Conservation (phyloP, 2,113 vertebrate genomes). For the Perca schrenkii region DNA sequence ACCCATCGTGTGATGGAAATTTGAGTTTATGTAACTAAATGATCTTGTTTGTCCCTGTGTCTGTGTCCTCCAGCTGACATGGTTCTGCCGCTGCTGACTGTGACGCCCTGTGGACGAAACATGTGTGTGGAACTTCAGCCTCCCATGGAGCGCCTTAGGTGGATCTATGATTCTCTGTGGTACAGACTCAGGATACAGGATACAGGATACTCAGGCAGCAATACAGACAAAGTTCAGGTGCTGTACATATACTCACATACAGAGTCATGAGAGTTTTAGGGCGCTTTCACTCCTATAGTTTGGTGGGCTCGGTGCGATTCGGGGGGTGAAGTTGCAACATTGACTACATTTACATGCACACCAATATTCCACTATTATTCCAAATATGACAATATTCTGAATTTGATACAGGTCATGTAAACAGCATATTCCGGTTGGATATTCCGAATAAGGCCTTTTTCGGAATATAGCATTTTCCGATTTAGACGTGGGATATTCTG, state of each 20-base stretch:
- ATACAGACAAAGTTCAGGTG: not conserved
- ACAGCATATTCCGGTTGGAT: no score
- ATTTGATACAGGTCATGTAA: no score
- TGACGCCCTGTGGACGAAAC: slow-evolving; percentile 2
- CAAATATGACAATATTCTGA: no score
- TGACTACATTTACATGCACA: no score
- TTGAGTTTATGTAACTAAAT: not conserved
- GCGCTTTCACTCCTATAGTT: no score
- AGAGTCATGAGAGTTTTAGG: not conserved
- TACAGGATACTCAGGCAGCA: no score
- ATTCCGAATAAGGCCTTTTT: no score
- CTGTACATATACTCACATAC: not conserved
- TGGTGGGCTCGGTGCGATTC: no score
- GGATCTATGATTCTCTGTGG: not conserved
- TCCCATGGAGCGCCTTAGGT: not conserved
- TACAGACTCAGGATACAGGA: slow-evolving; percentile 49
- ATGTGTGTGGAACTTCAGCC: slow-evolving; percentile 62
- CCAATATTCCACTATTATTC: no score
- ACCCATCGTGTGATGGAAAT: not conserved
- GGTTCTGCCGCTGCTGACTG: slow-evolving; percentile 51
- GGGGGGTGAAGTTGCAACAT: no score
- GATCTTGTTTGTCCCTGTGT: not conserved
- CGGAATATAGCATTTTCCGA: no score
- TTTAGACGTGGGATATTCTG: no score
- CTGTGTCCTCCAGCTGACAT: slow-evolving; percentile 47